Base-by-base conservation (phyloP, 2,888 invertebrate species). In the Stenoptilia bipunctidactyla region DNA sequence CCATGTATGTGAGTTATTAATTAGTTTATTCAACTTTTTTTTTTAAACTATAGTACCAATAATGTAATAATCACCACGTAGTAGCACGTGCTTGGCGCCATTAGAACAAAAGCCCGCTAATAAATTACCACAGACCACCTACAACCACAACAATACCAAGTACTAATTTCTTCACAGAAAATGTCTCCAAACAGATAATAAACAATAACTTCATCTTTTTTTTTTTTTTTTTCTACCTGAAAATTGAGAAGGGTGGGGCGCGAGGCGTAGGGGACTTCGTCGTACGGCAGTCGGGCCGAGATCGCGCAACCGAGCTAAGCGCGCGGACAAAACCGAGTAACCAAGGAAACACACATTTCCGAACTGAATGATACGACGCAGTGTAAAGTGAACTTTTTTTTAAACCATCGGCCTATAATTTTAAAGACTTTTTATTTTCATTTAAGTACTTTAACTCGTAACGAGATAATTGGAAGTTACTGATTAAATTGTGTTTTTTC, bases 251-350 rank as follows among this genome's bases (percentile, higher is more conserved):
- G 64, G 66, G 65, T 57, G 66, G 67, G 68, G 67, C 57, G 54
- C 45, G 61, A 41, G 68, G 49, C 45, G 59, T 52, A 69, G 50
- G 74, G 76, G 72, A 72, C 60, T 51, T 54, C 43, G 40, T 40
- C 51, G 58, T 60, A 67, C 79, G 79, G 65, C 77, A 80, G 80
- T 80, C 72, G 60, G 56, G 57, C 51, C 44, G 44, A 52, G 55
- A 61, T 68, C 65, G 55, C 63, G 66, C 55, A 52, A 53, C 62
- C 52, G 74, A 47, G 45, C 55, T 64, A 56, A 50, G 51, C 51
- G 53, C 55, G 48, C 52, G 51, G 50, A 45, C 39, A n/a, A n/a
- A n/a, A n/a, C n/a, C n/a, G n/a, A n/a, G n/a, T n/a, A 49, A 49
- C 53, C 40, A 46, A 49, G 49, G 51, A 48, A 44, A 30, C 30